Base-by-base conservation (phyloP, 2,113 vertebrate species). In the Phainopepla nitens region DNA sequence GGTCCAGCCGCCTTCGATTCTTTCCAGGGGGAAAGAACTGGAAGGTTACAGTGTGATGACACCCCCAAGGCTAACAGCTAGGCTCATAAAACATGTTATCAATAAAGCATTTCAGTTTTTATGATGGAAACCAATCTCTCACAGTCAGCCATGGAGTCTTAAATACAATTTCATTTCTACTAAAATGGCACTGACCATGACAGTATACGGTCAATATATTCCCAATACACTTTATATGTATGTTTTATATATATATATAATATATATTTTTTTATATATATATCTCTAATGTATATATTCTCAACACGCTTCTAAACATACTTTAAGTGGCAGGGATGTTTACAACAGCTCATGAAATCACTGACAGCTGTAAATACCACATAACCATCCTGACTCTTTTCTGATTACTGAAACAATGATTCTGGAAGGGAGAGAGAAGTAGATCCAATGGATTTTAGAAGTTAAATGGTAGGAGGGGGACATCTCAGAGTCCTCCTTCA, bases 51-150 rank as follows among this genome's bases (percentile, higher is more conserved):
- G 73, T 58, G 57, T 91, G 92, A 91, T 94, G 90, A 96, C 88
- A 89, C 80, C 45, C 45, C 47, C 90, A 89, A 15, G 4, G 90
- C 94, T 92, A 95, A 85, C 94, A 94, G 87, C 71, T 93, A 92
- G 41, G 47, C 85, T 93, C 92, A 89, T 96, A 97, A 97, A 97
- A 45, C 57, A 69, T 45, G 28, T 71, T 94, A 77, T 95, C 93
- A 96, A 96, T 97, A 96, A 91, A 96, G 69, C 35, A 89, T 96
- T 89, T 96, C 84, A 68, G 68, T 75, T 97, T 97, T 96, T 97
- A 87, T 95, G 92, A 54, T 87, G 90, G 89, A 95, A 96, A 91
- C 78, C 57, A 87, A 96, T 95, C 90, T 72, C 85, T 96, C 88
- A 94, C 60, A 60, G 69, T 90, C 92, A 90, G 76, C 72, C 73